Evolutionary conservation across 2,797 vertebrate genomes (phyloP).

Genomic region (Sebastes vulpes): DNA sequence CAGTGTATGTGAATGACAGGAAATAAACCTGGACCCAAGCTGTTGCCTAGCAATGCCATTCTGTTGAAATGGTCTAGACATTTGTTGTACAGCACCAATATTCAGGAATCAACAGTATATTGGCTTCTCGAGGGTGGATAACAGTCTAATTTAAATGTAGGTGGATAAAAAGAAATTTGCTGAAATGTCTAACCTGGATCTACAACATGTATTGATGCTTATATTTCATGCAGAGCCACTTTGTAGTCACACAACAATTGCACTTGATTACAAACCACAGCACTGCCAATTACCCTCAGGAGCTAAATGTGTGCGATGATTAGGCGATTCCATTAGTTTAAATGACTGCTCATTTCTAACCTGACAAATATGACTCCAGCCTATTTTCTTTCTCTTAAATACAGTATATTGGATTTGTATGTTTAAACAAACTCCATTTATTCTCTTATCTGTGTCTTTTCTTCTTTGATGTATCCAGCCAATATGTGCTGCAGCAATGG

Average conservation of each 20-base stretch:
- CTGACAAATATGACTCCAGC: not conserved
- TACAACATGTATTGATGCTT: not conserved
- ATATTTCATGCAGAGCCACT: not conserved
- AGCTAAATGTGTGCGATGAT: not conserved
- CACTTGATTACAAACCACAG: not conserved
- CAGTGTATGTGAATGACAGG: too few species aligned
- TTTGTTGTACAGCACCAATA: not conserved
- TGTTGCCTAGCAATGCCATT: too few species aligned
- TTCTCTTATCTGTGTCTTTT: not conserved
- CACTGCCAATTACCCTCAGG: not conserved
- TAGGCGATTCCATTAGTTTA: constrained; percentile 14
- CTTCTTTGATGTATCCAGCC: constrained; percentile 5
- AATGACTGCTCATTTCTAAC: not conserved
- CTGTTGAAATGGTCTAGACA: not conserved
- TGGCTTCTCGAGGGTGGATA: not conserved
- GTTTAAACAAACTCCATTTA: constrained; percentile 6
- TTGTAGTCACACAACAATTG: not conserved
- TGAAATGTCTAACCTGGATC: not conserved
- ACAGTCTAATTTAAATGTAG: not conserved
- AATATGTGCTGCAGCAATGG: constrained; percentile 27
- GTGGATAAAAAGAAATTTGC: not conserved
- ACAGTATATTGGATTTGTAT: not conserved
- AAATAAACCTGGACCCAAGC: too few species aligned
- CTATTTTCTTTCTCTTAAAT: constrained; percentile 2
- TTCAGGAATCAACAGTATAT: not conserved